Conservation (phyloP, 1,140 invertebrate genomes). For the Saccostrea glomerata region DNA sequence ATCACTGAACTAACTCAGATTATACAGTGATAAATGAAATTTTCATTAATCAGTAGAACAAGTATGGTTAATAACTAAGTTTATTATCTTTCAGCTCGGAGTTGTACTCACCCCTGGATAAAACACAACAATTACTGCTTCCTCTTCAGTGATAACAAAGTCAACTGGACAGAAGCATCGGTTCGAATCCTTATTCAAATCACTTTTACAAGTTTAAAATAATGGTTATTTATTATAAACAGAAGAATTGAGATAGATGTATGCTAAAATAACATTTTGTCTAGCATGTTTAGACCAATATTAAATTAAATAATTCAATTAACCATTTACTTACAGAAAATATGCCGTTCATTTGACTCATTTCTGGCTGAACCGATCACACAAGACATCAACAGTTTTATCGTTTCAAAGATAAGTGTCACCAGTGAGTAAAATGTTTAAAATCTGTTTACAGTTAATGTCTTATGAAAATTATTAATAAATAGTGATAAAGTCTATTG, state of each 20-base stretch:
- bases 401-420: background rate
- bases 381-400: conserved; percentile 3
- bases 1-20: too few relatives aligned
- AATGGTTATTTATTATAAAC: too few relatives aligned
- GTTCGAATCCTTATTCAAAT: background rate
- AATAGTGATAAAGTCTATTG: too few relatives aligned
- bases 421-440: background rate
- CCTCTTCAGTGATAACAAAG: conserved; percentile 40
- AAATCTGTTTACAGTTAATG: too few relatives aligned
- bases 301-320: too few relatives aligned
- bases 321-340: conserved; percentile 19
- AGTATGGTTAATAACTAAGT: too few relatives aligned
- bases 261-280: too few relatives aligned
- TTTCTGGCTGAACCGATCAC: conserved; percentile 43
- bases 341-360: conserved; percentile 28
- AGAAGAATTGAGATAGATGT: too few relatives aligned
- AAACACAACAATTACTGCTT: conserved; percentile 22
- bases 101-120: conserved; percentile 23
- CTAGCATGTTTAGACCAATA: too few relatives aligned
- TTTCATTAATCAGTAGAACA: background rate
- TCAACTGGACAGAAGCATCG: conserved; percentile 39
- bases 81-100: too few relatives aligned
- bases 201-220: background rate
- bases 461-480: too few relatives aligned
- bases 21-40: background rate